Percentiles rank a stretch among this genome's conserved stretches.
Evolutionary conservation across 2,888 invertebrate species (phyloP).

Genomic region (Orthosia gothica): DNA sequence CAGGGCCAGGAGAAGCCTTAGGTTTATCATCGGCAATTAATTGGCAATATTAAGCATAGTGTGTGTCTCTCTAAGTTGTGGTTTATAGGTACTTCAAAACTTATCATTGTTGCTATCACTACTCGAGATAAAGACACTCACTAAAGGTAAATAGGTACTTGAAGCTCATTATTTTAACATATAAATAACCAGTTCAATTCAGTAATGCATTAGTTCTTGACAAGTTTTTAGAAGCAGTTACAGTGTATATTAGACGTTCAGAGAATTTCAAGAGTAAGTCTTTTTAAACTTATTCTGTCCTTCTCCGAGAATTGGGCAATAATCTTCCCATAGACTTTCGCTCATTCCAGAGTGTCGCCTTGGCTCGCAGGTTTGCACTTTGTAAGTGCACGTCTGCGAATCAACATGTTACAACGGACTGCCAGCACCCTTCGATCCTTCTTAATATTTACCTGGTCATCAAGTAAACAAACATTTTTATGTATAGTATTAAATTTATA

Average conservation of each 20-base stretch:
- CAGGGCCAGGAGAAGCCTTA: too few species aligned
- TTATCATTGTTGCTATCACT: slow-evolving; percentile 14
- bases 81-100: neutral
- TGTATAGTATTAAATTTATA: too few species aligned
- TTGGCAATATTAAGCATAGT: neutral
- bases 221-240: neutral
- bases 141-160: slow-evolving; percentile 22
- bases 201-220: neutral
- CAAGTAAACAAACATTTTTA: too few species aligned
- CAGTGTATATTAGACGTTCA: neutral
- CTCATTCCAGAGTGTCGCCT: too few species aligned
- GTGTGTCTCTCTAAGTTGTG: neutral
- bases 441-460: too few species aligned
- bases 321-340: too few species aligned
- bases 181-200: neutral
- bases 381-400: too few species aligned
- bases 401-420: too few species aligned
- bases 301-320: too few species aligned
- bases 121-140: slow-evolving; percentile 8
- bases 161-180: neutral
- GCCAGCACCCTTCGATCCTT: too few species aligned
- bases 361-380: too few species aligned
- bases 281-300: neutral
- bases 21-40: too few species aligned
- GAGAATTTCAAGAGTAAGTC: slow-evolving; percentile 9